A percentile compares a stretch with the other conserved stretches of the same genome.
Conservation (phyloP, 2,113 vertebrate genomes). For the Chaetodon auriga region DNA sequence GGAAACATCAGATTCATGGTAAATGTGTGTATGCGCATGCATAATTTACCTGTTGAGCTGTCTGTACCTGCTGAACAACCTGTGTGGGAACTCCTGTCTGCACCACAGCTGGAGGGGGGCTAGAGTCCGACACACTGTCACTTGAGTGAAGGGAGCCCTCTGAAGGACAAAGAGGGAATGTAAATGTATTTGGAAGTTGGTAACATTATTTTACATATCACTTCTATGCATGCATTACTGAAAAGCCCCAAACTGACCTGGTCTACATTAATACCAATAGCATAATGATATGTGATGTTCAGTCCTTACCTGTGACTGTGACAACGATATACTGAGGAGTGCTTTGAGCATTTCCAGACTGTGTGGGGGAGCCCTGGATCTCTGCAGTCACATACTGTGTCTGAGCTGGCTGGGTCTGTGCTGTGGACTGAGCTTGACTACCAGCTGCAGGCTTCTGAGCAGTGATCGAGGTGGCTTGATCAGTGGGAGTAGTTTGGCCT, state of each 20-base stretch:
- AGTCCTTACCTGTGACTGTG: slow-evolving; percentile 89
- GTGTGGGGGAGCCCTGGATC: slow-evolving; percentile 85
- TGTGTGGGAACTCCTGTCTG: slow-evolving; percentile 93
- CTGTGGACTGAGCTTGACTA: slow-evolving; percentile 70
- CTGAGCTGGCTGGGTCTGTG: slow-evolving; percentile 80
- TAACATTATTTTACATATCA: not conserved
- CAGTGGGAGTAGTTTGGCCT: slow-evolving; percentile 69
- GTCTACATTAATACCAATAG: too few relatives aligned
- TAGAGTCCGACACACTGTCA: slow-evolving; percentile 91
- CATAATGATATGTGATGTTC: not conserved
- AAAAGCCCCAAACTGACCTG: too few relatives aligned
- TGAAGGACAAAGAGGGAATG: slow-evolving; percentile 62
- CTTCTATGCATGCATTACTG: too few relatives aligned
- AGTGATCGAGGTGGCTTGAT: slow-evolving; percentile 60
- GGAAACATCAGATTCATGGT: not conserved
- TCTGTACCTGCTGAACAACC: slow-evolving; percentile 93
- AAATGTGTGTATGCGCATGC: not conserved
- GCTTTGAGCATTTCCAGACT: slow-evolving; percentile 81
- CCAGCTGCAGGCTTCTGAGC: slow-evolving; percentile 75
- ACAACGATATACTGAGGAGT: slow-evolving; percentile 94
- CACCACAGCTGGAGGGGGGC: slow-evolving; percentile 88
- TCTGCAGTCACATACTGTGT: slow-evolving; percentile 86
- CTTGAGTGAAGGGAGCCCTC: slow-evolving; percentile 92
- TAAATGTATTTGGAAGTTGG: slow-evolving; percentile 1
- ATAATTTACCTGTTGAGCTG: slow-evolving; percentile 89